Percentiles rank a stretch among this genome's conserved stretches.
These are phyloP conservation scores for Vidua macroura DNA, from an alignment of 2,113 vertebrate genomes.

Conservation along the genomic window DNA sequence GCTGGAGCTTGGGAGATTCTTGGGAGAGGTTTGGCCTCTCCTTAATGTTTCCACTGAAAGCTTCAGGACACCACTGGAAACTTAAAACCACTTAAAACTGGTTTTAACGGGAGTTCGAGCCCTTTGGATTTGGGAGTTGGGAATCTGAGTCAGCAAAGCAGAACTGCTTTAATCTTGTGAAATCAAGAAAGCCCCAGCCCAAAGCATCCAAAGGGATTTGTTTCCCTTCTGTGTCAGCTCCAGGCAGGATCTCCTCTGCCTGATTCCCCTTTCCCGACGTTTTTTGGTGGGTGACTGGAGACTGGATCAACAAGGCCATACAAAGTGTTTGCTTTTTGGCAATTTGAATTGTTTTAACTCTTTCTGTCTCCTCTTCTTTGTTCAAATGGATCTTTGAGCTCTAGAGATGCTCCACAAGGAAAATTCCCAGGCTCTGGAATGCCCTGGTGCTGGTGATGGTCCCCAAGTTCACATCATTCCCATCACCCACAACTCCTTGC, in stretches of 20 bases:
- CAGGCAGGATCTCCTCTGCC: background rate
- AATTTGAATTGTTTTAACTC: background rate
- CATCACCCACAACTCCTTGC: background rate
- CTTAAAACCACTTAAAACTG: background rate
- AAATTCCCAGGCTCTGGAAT: background rate
- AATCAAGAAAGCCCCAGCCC: background rate
- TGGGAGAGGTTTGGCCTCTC: background rate
- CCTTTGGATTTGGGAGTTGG: background rate
- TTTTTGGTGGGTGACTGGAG: background rate
- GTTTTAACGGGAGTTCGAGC: background rate
- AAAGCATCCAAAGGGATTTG: background rate
- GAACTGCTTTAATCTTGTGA: background rate
- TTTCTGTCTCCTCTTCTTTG: background rate
- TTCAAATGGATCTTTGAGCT: background rate
- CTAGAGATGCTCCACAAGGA: background rate
- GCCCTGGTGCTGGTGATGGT: background rate
- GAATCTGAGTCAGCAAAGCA: background rate
- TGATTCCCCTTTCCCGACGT: background rate
- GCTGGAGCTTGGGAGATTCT: background rate
- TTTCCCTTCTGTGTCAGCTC: background rate
- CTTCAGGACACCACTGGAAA: background rate
- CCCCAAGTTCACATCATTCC: background rate
- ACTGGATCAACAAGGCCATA: rapidly evolving
- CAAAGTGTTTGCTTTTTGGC: rapidly evolving
- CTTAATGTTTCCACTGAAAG: background rate